These are phyloP conservation scores for Amblyornis subalaris DNA, from an alignment of 2,113 vertebrate genomes.

Conservation along the genomic window DNA sequence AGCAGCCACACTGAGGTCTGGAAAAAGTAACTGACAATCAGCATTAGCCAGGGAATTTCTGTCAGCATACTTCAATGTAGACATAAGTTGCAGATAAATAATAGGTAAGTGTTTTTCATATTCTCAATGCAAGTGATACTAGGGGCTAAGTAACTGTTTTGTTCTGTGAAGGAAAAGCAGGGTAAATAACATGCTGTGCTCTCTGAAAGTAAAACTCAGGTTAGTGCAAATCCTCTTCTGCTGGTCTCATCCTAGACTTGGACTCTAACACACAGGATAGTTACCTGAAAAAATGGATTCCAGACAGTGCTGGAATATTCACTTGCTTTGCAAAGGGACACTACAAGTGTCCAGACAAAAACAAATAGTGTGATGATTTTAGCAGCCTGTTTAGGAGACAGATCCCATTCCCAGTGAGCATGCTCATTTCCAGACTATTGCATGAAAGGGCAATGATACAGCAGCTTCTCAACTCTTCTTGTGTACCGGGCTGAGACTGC, in stretches of 20 bases:
- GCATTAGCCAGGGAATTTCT: not conserved
- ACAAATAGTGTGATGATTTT: not conserved
- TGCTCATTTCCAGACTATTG: not conserved
- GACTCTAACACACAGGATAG: not conserved
- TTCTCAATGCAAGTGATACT: not conserved
- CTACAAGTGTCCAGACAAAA: not conserved
- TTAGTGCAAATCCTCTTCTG: not conserved
- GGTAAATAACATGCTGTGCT: not conserved
- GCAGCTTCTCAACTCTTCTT: not conserved
- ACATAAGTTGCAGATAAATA: not conserved
- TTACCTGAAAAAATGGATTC: not conserved
- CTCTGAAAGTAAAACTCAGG: not conserved
- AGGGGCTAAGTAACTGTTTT: not conserved
- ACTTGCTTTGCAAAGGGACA: not conserved
- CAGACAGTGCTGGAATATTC: not conserved
- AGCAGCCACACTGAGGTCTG: not conserved
- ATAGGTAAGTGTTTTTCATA: not conserved
- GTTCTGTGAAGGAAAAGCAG: not conserved
- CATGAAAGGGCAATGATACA: not conserved
- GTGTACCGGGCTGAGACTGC: not conserved
- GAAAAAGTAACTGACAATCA: not conserved
- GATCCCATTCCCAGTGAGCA: not conserved
- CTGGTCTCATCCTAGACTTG: not conserved
- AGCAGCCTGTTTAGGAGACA: not conserved
- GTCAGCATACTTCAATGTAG: not conserved